Evolutionary conservation across 2,888 invertebrate genomes (phyloP), one percentile per base, ranked within the genome.

Genomic region (Melinopterus prodromus): DNA sequence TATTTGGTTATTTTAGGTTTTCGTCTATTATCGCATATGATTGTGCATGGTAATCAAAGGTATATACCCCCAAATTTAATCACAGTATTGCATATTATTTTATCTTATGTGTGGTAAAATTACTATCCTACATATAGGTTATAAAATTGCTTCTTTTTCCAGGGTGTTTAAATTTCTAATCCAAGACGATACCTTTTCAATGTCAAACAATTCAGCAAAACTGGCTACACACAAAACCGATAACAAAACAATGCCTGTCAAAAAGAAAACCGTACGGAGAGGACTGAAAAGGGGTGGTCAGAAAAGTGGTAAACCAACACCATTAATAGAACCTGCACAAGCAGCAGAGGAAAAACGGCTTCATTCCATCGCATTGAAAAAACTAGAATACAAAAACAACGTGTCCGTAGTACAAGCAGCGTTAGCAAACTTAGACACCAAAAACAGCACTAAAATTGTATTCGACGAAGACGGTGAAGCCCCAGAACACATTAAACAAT

Each of bases 401-500:
- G 93, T 93, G 88, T 90, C 90, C 77, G 89, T 92, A 7, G 93
- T 95, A 71, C 92, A 94, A 88, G 89, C 91, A 83, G 93, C 95
- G 9, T 88, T 95, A 77, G 90, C 91, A 76, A 90, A 90, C 82
- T 90, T 93, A 86, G 93, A 92, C 85, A 89, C 85, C 84, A 88
- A 87, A 81, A 86, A 87, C 82, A 92, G 91, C 74, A 94, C 93
- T 80, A 94, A 93, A 89, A 91, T 94, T 2, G 89, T 92, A 85
- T 95, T 95, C 88, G 89, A 91, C 84, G 93, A 93, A 82, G 89
- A 90, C 83, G 90, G 89, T 53, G 6, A 83, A n/a, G 86, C 85
- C 12, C 53, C 26, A 79, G 82, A 26, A 84, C 53, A 53, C 12
- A 9, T 9, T 12, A 7, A 53, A 53, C 53, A 53, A 53, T 53